Evolutionary conservation across 1,140 invertebrate genomes (phyloP).

Genomic region (Temnothorax nylanderi): DNA sequence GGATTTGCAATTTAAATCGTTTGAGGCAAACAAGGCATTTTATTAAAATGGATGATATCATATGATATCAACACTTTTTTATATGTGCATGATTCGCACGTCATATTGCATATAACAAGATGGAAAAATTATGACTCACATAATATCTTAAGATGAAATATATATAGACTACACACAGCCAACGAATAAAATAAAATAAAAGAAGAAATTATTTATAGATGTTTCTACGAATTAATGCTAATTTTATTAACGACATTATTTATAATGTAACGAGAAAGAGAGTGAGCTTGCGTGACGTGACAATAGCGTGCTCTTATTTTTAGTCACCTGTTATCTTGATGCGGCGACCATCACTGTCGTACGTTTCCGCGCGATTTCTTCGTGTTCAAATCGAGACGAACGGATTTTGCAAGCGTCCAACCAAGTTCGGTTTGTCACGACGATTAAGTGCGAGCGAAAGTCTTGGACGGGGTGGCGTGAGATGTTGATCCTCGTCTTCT

Average conservation of each 20-base stretch:
- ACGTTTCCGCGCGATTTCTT: background rate
- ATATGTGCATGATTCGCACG: background rate
- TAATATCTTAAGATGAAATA: background rate
- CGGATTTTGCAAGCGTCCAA: background rate
- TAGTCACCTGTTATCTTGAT: conserved; percentile 1
- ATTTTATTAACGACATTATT: background rate
- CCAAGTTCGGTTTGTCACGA: background rate
- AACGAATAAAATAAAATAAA: background rate
- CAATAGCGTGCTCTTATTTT: background rate
- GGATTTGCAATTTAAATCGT: background rate
- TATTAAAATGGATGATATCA: background rate
- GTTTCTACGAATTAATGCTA: background rate
- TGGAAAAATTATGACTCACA: background rate
- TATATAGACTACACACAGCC: background rate
- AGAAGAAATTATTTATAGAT: background rate
- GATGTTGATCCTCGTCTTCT: background rate
- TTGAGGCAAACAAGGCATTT: background rate
- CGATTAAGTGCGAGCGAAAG: conserved; percentile 12
- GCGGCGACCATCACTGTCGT: background rate
- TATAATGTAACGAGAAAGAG: background rate
- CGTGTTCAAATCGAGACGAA: conserved; percentile 4
- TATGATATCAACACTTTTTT: background rate
- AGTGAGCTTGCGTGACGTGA: conserved; percentile 1
- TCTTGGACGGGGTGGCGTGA: background rate
- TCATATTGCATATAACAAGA: background rate